A percentile compares a stretch with the other conserved stretches of the same genome.
Conservation (phyloP, 53 echinoderm and acorn worm genomes). For the Patiria pectinifera region DNA sequence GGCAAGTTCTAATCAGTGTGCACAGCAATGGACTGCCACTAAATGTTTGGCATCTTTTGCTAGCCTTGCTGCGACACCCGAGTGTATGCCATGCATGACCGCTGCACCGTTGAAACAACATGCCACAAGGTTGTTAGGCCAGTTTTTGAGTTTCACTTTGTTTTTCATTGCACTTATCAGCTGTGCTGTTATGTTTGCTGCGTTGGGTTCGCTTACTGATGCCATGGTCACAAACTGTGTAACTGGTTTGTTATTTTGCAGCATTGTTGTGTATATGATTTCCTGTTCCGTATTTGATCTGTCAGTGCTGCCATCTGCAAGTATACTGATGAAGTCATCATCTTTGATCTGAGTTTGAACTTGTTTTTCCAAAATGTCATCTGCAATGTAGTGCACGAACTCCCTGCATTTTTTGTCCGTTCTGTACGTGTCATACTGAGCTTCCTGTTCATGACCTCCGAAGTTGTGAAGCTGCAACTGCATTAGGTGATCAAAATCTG, state of each 20-base stretch:
- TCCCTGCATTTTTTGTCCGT: conserved; percentile 52
- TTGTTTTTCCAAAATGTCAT: conserved; percentile 30
- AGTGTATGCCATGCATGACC: conserved; percentile 21
- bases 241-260: conserved; percentile 48
- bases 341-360: conserved; percentile 13
- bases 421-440: conserved; percentile 31
- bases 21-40: conserved; percentile 56
- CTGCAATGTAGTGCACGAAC: conserved; percentile 46
- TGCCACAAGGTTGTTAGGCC: conserved; percentile 56
- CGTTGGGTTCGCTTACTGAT: conserved; percentile 15
- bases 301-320: conserved; percentile 58
- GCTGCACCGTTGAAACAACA: conserved; percentile 60
- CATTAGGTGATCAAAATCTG: conserved; percentile 21
- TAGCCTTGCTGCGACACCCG: conserved; percentile 30
- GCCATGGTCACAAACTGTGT: conserved; percentile 52
- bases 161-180: conserved; percentile 20
- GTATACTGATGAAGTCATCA: conserved; percentile 36
- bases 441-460: background rate
- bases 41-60: conserved; percentile 42
- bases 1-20: conserved; percentile 49
- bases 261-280: conserved; percentile 42
- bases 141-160: conserved; percentile 30
- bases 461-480: background rate
- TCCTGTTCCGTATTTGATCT: conserved; percentile 42
- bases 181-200: conserved; percentile 28